A percentile compares a stretch with the other conserved stretches of the same genome.
phyloP scores from a whole-genome alignment of 2,888 invertebrate genomes.

The Papilio protenor region DNA sequence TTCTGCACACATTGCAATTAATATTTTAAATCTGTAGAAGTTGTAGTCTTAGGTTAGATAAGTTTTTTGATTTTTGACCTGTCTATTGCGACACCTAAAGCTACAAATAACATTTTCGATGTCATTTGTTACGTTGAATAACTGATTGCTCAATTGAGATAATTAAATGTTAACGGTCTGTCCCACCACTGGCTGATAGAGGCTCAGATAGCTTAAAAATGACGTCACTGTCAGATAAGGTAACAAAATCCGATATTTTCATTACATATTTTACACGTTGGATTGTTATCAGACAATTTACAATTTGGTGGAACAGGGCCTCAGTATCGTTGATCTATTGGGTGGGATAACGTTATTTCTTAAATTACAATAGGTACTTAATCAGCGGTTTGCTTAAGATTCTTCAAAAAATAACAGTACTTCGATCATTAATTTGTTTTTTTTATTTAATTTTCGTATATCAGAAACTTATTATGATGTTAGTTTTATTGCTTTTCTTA shows the following conservation, averaged over 20 bases:
- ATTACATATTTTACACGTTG: too few relatives aligned
- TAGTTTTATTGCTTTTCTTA: background rate
- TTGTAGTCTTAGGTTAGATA: background rate
- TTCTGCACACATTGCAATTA: background rate
- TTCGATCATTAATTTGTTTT: too few relatives aligned
- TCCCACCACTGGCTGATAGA: too few relatives aligned
- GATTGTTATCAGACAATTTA: too few relatives aligned
- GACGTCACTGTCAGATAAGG: too few relatives aligned
- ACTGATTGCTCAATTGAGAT: constrained; percentile 4
- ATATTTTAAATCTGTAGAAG: background rate
- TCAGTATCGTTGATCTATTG: background rate
- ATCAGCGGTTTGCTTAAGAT: background rate
- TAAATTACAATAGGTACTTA: background rate
- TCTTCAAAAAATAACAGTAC: too few relatives aligned
- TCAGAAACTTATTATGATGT: background rate
- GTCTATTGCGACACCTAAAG: background rate
- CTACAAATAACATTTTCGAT: background rate
- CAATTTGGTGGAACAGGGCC: too few relatives aligned
- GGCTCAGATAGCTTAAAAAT: too few relatives aligned
- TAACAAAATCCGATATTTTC: too few relatives aligned
- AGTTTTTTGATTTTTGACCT: background rate
- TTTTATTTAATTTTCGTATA: background rate
- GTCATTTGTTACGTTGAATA: background rate
- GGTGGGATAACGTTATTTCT: background rate
- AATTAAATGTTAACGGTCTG: background rate